Base-by-base conservation (phyloP, 2,888 invertebrate genomes). In the Melinaea marsaeus region DNA sequence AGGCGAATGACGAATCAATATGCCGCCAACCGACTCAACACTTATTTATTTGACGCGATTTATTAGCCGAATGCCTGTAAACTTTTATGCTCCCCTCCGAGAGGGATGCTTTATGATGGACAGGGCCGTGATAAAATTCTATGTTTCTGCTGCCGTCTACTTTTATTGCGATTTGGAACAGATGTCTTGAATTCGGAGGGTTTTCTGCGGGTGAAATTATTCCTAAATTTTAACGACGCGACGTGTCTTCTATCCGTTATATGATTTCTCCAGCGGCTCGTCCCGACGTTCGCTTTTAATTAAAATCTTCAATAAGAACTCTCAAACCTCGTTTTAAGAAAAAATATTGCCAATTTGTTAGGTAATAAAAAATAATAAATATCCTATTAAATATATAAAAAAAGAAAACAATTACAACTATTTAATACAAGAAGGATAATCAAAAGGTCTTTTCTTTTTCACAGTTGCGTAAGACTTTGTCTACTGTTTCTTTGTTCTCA, bases 1-100 rank as follows among this genome's bases (percentile, higher is more conserved):
- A 87, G 87, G 87, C 88, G 87, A 87, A 89, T 90, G 90, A 90
- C 90, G 89, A 90, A 90, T 90, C 90, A 90, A 90, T 90, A 90
- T 90, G 90, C 90, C 88, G 86, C 86, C 86, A 84, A 90, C 89
- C 88, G 86, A 89, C 90, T 90, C 90, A 87, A 90, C 90, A 90
- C 90, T 90, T 90, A 90, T 90, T 90, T 90, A 90, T 90, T 89
- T 88, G 86, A 87, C 87, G 81, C 88, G 90, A 90, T 90, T 90
- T 90, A 90, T 90, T 90, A 90, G 88, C 85, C 80, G 87, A 86
- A 88, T 88, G 88, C 88, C 84, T 88, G 84, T 88, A 89, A 90
- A 89, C 87, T 90, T 90, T 89, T 88, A 88, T 88, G 86, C 80
- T 83, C 80, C 83, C 81, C 83, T 78, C 78, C 74, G 71, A 77